These are phyloP conservation scores for Aphyosemion australe DNA, from an alignment of 2,113 vertebrate genomes.

Conservation along the genomic window DNA sequence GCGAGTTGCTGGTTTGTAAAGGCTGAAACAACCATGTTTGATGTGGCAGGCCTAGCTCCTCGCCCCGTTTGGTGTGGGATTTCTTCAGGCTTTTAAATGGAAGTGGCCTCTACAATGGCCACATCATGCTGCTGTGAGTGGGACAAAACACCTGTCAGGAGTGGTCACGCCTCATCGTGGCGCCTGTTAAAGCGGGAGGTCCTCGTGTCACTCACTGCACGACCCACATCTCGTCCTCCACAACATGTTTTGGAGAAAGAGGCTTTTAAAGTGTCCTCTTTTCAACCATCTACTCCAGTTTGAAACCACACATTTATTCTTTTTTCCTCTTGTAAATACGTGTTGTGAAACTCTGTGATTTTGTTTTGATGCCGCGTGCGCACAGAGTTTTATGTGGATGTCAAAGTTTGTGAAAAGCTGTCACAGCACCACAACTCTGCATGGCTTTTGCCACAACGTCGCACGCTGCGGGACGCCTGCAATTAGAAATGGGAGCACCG, in stretches of 20 bases:
- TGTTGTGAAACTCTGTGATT: not conserved
- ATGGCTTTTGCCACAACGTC: conserved; percentile 22
- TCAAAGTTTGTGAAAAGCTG: not conserved
- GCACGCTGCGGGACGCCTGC: conserved; percentile 14
- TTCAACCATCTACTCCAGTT: conserved; percentile 10
- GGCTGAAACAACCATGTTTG: conserved; percentile 34
- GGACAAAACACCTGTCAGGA: conserved; percentile 75
- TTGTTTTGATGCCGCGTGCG: not conserved
- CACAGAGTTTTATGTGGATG: not conserved
- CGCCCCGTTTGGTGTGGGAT: conserved; percentile 46
- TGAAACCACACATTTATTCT: conserved; percentile 3
- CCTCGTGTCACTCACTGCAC: conserved; percentile 52
- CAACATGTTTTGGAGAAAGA: conserved; percentile 40
- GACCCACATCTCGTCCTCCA: conserved; percentile 34
- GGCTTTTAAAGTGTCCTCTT: conserved; percentile 39
- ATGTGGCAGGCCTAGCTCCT: conserved; percentile 21
- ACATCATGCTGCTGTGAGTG: conserved; percentile 46
- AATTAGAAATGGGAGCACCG: conserved; percentile 35
- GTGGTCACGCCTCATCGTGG: conserved; percentile 63
- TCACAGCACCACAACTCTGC: conserved; percentile 6
- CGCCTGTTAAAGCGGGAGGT: conserved; percentile 67
- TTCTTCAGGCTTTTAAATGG: conserved; percentile 42
- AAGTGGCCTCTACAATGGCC: conserved; percentile 52
- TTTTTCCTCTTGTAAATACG: not conserved
- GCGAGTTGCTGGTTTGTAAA: conserved; percentile 25